These are phyloP conservation scores for Actinia equina DNA, from an alignment of 64 coral and sea anemone genomes.

Conservation along the genomic window DNA sequence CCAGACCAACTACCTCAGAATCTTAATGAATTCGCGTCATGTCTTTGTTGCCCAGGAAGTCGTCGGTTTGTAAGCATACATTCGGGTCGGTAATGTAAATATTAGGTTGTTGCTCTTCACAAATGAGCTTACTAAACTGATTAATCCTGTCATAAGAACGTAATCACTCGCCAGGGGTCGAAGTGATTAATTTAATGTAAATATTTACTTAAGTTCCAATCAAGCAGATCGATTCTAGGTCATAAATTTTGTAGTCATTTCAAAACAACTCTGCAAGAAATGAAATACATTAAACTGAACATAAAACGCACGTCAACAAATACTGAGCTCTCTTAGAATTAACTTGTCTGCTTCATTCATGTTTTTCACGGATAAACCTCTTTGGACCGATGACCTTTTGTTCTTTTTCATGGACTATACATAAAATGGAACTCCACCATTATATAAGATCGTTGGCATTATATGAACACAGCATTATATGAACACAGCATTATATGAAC, in stretches of 20 bases:
- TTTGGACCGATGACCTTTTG: too few species aligned
- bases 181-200: not conserved
- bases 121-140: not conserved
- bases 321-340: too few species aligned
- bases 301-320: not conserved
- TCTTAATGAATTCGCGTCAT: not conserved
- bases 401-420: too few species aligned
- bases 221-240: not conserved
- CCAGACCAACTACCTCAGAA: too few species aligned
- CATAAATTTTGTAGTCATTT: not conserved
- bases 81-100: not conserved
- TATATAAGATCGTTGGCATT: too few species aligned
- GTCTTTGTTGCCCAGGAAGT: constrained; percentile 1
- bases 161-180: not conserved
- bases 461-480: too few species aligned
- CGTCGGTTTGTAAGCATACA: not conserved
- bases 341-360: too few species aligned
- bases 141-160: not conserved
- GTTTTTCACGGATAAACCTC: too few species aligned
- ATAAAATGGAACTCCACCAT: too few species aligned
- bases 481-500: too few species aligned
- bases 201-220: not conserved
- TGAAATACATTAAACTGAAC: not conserved
- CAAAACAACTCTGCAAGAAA: not conserved
- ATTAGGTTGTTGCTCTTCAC: not conserved